These are phyloP conservation scores for Leucophenga montana DNA, from an alignment of 2,888 invertebrate genomes.

Conservation along the genomic window DNA sequence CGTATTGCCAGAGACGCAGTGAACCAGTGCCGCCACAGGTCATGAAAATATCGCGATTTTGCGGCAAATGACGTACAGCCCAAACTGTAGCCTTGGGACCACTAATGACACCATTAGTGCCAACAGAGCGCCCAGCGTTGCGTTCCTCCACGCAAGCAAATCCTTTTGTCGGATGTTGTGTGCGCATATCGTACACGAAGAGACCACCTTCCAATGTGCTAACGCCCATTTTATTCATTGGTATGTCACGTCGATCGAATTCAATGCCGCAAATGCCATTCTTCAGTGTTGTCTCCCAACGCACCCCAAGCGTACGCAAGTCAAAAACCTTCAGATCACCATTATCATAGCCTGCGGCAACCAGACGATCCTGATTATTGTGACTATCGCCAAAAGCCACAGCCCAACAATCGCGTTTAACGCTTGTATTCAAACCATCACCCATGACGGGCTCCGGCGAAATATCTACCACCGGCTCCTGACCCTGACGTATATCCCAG, in stretches of 20 bases:
- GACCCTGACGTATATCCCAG: constrained; percentile 95
- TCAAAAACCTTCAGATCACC: constrained; percentile 97
- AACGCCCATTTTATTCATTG: constrained; percentile 94
- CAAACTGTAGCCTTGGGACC: constrained; percentile 91
- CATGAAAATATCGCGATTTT: constrained; percentile 93
- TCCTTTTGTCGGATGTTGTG: constrained; percentile 89
- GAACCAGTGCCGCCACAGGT: constrained; percentile 93
- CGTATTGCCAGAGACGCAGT: constrained; percentile 96
- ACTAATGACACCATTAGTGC: constrained; percentile 71
- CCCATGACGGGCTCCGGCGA: constrained; percentile 68
- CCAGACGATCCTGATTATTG: constrained; percentile 87
- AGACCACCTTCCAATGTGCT: constrained; percentile 94
- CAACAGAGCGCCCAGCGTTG: constrained; percentile 72
- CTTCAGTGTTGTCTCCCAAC: constrained; percentile 93
- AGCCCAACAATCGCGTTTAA: constrained; percentile 90
- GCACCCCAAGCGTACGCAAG: constrained; percentile 84
- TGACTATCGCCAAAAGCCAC: constrained; percentile 94
- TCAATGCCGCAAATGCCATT: constrained; percentile 92
- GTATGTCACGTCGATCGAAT: constrained; percentile 94
- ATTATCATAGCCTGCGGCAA: constrained; percentile 96
- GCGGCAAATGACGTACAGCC: constrained; percentile 90
- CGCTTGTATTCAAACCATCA: constrained; percentile 75
- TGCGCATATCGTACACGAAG: constrained; percentile 90
- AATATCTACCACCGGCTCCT: constrained; percentile 90
- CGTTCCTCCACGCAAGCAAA: constrained; percentile 79